Evolutionary conservation across 2,113 vertebrate genomes (phyloP).

Genomic region (Petromus typicus): DNA sequence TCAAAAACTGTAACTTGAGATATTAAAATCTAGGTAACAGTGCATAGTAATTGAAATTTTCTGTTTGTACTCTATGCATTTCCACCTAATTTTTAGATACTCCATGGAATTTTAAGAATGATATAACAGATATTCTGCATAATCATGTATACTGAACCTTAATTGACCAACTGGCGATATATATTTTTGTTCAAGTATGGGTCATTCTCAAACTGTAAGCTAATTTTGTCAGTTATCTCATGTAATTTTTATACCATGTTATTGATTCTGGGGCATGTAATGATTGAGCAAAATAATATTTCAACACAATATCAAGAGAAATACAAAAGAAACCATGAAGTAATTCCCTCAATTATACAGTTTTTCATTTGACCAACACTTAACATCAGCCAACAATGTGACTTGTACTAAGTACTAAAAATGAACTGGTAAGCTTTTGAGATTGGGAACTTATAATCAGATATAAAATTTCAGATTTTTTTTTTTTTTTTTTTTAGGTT

Average conservation of each 20-base stretch:
- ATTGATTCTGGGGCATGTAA: not conserved
- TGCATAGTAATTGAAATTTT: not conserved
- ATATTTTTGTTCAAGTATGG: constrained; percentile 9
- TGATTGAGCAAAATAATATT: not conserved
- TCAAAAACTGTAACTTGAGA: not conserved
- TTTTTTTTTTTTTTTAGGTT: no score
- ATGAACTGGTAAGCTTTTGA: not conserved
- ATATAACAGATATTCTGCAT: not conserved
- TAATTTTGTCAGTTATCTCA: not conserved
- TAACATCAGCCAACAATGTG: not conserved
- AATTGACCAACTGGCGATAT: not conserved
- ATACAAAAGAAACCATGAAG: not conserved
- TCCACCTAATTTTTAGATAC: not conserved
- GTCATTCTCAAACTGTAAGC: not conserved
- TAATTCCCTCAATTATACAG: not conserved
- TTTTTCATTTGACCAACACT: not conserved
- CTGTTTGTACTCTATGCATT: not conserved
- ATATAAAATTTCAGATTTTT: not conserved
- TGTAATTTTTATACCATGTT: not conserved
- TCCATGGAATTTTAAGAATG: not conserved
- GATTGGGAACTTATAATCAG: not conserved
- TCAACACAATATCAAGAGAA: not conserved
- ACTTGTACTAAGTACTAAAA: not conserved
- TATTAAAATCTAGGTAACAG: not conserved
- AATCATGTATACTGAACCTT: not conserved